Percentiles rank a stretch among this genome's conserved stretches.
Evolutionary conservation across 2,113 vertebrate species (phyloP).

Genomic region (Picathartes gymnocephalus): DNA sequence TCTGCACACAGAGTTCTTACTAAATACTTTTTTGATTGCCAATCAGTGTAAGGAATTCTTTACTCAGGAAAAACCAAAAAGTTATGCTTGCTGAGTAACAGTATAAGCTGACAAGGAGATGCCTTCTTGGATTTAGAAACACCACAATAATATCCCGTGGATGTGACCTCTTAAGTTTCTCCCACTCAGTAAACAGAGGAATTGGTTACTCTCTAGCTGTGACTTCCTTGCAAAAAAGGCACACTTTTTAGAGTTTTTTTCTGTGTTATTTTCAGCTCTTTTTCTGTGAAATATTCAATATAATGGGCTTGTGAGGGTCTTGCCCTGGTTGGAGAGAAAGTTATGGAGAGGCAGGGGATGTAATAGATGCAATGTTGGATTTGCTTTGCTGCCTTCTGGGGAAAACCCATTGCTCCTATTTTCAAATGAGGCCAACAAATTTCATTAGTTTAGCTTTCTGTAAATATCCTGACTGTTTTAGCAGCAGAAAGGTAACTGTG

Average conservation of each 20-base stretch:
- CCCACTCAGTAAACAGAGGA: not conserved
- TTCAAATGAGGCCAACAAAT: not conserved
- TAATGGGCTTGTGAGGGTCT: not conserved
- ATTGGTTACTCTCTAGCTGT: not conserved
- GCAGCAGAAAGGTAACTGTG: not conserved
- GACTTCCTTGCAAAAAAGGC: not conserved
- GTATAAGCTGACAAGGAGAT: not conserved
- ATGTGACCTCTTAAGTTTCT: not conserved
- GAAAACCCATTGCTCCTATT: not conserved
- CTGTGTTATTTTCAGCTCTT: not conserved
- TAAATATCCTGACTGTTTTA: constrained; percentile 12
- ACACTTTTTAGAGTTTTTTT: not conserved
- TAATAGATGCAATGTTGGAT: not conserved
- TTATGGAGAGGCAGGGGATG: not conserved
- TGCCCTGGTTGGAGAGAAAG: not conserved
- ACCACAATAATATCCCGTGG: not conserved
- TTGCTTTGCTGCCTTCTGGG: not conserved
- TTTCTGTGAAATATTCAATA: not conserved
- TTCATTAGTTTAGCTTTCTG: not conserved
- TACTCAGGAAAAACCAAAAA: not conserved
- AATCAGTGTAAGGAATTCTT: not conserved
- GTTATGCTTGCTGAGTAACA: not conserved
- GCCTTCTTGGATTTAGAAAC: not conserved
- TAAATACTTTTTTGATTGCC: not conserved
- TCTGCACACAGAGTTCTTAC: not conserved